phyloP scores from a whole-genome alignment of 2,797 vertebrate species.

The Capromys pilorides region DNA sequence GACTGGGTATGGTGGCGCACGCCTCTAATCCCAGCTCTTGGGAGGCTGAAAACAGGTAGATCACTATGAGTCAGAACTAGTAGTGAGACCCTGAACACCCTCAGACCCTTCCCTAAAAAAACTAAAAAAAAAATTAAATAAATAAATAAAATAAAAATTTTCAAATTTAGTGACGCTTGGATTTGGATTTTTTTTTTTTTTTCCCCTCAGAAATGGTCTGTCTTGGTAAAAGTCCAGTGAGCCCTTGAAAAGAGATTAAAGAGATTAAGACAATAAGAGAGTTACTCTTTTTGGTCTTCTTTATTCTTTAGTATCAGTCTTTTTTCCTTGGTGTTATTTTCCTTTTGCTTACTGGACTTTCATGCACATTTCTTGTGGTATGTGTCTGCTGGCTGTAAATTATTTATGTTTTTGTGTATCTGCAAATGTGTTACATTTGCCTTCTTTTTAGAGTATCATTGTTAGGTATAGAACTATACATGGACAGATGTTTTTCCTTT shows the following conservation, averaged over 20 bases:
- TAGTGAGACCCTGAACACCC: no score
- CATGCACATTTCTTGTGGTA: neutral
- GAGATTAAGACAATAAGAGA: neutral
- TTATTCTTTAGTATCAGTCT: neutral
- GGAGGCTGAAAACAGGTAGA: no score
- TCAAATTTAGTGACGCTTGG: neutral
- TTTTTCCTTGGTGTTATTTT: neutral
- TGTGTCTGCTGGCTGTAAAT: neutral
- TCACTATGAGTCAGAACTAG: no score
- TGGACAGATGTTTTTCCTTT: neutral
- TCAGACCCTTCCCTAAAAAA: no score
- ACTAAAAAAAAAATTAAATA: no score
- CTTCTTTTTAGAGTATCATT: neutral
- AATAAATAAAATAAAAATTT: neutral
- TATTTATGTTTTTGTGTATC: neutral
- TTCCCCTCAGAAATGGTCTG: neutral
- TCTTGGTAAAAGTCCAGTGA: neutral
- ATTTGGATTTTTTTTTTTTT: neutral
- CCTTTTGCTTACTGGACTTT: neutral
- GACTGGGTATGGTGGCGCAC: no score
- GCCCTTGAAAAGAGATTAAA: neutral
- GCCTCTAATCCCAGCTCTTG: no score
- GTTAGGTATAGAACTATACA: neutral
- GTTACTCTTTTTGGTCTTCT: neutral
- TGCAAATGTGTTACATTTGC: neutral